Conservation (phyloP, 1,140 invertebrate species). For the Apocrypta bakeri region DNA sequence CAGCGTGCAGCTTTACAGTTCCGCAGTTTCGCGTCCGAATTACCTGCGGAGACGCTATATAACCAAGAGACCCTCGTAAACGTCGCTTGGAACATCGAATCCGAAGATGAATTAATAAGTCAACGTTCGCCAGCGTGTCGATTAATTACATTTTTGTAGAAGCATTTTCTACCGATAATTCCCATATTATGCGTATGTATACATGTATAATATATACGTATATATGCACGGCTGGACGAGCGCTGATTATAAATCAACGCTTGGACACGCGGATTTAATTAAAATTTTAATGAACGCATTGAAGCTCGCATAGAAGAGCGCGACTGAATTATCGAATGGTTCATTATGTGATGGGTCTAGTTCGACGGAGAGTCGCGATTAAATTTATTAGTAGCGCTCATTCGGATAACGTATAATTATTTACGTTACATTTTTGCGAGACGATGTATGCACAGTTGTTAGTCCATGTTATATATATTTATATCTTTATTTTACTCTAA, state of each 20-base stretch:
- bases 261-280: slow-evolving; percentile 24
- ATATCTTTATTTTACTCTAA: too few species aligned
- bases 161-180: not conserved
- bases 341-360: slow-evolving; percentile 13
- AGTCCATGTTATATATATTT: too few species aligned
- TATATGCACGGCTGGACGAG: not conserved
- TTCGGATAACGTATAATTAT: slow-evolving; percentile 13
- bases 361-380: not conserved
- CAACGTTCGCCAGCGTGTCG: not conserved
- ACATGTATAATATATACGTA: not conserved
- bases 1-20: slow-evolving; percentile 61
- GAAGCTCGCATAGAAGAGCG: not conserved
- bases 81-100: slow-evolving; percentile 43
- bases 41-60: not conserved
- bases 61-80: slow-evolving; percentile 61
- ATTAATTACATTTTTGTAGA: slow-evolving; percentile 10
- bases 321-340: slow-evolving; percentile 20
- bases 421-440: too few species aligned
- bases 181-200: not conserved
- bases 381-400: slow-evolving; percentile 6
- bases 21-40: slow-evolving; percentile 43
- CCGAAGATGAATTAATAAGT: slow-evolving; percentile 35
- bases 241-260: slow-evolving; percentile 1
- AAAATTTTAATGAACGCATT: slow-evolving; percentile 33
- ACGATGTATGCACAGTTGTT: too few species aligned